Evolutionary conservation across 2,113 vertebrate genomes (phyloP).

Genomic region (Oreochromis spilurus): DNA sequence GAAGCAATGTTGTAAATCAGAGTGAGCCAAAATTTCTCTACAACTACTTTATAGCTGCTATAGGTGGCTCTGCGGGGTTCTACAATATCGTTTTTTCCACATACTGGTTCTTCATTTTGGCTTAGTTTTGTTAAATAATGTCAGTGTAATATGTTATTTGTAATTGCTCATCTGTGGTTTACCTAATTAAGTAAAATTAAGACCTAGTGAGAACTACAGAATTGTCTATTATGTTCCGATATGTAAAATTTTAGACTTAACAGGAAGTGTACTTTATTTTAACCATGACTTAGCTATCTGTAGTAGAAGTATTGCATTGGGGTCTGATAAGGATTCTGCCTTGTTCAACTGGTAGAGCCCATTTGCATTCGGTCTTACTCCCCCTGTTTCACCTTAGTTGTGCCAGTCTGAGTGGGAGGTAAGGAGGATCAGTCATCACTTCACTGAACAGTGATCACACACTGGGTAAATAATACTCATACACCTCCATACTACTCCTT

Average conservation of each 20-base stretch:
- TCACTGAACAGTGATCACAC: slow-evolving; percentile 24
- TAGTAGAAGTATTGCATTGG: background rate
- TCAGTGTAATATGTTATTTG: background rate
- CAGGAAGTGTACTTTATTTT: background rate
- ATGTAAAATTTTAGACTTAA: background rate
- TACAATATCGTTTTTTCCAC: background rate
- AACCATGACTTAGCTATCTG: background rate
- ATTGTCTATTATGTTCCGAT: background rate
- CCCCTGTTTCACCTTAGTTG: background rate
- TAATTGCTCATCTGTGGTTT: background rate
- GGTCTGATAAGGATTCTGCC: background rate
- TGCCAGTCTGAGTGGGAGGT: slow-evolving; percentile 35
- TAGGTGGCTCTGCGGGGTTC: background rate
- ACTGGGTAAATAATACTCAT: slow-evolving; percentile 34
- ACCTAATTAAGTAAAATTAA: background rate
- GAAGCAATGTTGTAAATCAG: background rate
- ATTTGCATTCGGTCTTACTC: slow-evolving; percentile 4
- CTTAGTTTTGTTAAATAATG: background rate
- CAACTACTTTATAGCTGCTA: background rate
- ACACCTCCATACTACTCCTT: background rate
- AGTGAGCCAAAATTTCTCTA: background rate
- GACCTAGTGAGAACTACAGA: background rate
- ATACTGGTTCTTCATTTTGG: background rate
- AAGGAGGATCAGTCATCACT: slow-evolving; percentile 17
- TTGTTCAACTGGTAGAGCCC: slow-evolving; percentile 22